A percentile compares a stretch with the other conserved stretches of the same genome.
Evolutionary conservation across 2,888 invertebrate genomes (phyloP).

Genomic region (Alcis repandata): DNA sequence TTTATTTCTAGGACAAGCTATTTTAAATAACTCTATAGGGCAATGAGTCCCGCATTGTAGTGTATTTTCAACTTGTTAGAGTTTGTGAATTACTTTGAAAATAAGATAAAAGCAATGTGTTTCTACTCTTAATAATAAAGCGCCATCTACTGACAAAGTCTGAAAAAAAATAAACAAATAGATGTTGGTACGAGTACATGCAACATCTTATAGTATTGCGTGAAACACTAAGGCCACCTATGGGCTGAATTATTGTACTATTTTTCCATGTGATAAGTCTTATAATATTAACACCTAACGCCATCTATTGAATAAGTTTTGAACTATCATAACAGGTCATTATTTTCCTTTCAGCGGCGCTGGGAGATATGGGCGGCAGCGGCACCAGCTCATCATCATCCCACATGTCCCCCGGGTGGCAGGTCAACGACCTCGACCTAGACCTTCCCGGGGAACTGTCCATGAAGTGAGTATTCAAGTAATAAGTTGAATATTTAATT

Average conservation of each 20-base stretch:
- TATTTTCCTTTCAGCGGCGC: constrained; percentile 62
- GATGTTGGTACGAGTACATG: too few species aligned
- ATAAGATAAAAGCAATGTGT: background rate
- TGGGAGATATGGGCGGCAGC: constrained; percentile 81
- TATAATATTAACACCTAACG: background rate
- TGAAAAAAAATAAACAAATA: too few species aligned
- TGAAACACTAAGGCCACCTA: background rate
- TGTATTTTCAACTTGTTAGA: too few species aligned
- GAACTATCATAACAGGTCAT: background rate
- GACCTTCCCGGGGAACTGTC: constrained; percentile 80
- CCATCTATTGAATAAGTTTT: background rate
- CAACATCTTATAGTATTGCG: too few species aligned
- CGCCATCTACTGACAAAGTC: background rate
- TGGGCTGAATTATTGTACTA: background rate
- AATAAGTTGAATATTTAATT: background rate
- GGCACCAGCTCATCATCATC: constrained; percentile 81
- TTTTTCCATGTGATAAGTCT: background rate
- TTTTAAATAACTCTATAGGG: background rate
- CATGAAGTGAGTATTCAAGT: constrained; percentile 73
- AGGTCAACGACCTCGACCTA: constrained; percentile 83
- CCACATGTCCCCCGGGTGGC: constrained; percentile 83
- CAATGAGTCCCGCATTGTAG: too few species aligned
- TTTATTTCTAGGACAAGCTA: background rate
- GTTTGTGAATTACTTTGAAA: too few species aligned
- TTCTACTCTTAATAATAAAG: too few species aligned